These are phyloP conservation scores for Chrysoperla carnea DNA, from an alignment of 1,140 invertebrate species.

Conservation along the genomic window DNA sequence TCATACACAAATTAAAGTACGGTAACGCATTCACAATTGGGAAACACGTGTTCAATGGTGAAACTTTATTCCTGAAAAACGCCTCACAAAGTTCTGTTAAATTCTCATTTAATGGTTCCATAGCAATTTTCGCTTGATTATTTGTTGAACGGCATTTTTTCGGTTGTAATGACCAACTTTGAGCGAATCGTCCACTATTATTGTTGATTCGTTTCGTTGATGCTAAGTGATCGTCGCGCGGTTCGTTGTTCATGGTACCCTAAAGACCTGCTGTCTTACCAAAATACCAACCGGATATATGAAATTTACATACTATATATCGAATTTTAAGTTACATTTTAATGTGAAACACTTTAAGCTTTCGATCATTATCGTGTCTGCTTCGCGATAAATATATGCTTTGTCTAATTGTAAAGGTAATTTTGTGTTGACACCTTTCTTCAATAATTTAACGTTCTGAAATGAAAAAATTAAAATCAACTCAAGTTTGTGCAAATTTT, in stretches of 20 bases:
- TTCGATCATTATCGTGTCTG: slow-evolving; percentile 33
- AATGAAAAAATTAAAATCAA: neutral
- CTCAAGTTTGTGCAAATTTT: neutral
- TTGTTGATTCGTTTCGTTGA: slow-evolving; percentile 27
- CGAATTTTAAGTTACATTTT: slow-evolving; percentile 42
- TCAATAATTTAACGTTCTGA: slow-evolving; percentile 5
- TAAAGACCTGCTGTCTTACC: slow-evolving; percentile 72
- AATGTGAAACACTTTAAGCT: slow-evolving; percentile 33
- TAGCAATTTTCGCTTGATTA: neutral
- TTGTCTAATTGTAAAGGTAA: slow-evolving; percentile 30
- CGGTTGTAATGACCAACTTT: slow-evolving; percentile 35
- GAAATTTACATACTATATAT: slow-evolving; percentile 25
- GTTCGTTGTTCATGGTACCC: slow-evolving; percentile 80
- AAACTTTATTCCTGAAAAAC: slow-evolving; percentile 53
- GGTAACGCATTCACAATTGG: slow-evolving; percentile 39
- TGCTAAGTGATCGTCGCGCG: slow-evolving; percentile 53
- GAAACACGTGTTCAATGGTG: slow-evolving; percentile 53
- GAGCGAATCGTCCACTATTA: slow-evolving; percentile 27
- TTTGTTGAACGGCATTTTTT: slow-evolving; percentile 4
- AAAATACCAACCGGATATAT: slow-evolving; percentile 53
- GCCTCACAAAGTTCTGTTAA: slow-evolving; percentile 35
- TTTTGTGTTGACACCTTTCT: slow-evolving; percentile 14
- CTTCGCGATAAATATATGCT: slow-evolving; percentile 35
- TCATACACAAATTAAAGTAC: slow-evolving; percentile 43
- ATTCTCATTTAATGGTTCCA: neutral